Evolutionary conservation across 2,113 vertebrate genomes (phyloP), one percentile per base, ranked within the genome.

Genomic region (Nibea coibor): DNA sequence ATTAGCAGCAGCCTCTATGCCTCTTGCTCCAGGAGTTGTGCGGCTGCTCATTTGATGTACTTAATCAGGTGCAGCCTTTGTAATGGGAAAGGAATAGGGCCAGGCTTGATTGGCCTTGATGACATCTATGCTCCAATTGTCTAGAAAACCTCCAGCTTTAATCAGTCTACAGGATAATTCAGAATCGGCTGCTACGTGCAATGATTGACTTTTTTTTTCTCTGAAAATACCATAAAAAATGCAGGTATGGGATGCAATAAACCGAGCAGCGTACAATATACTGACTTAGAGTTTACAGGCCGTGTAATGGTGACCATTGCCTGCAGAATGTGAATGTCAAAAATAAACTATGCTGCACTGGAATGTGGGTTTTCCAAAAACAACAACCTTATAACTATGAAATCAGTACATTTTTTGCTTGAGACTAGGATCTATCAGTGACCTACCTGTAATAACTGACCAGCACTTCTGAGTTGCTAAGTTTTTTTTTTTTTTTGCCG

Each of bases 101-200:
- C 86, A 89, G 84, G 76, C 87, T 91, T 93, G 93, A 95, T 95
- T 95, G 91, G 93, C 90, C 90, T 90, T 94, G 92, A 95, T 95
- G 94, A 92, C 92, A 95, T 92, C 91, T 93, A 90, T 91, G 91
- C 90, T 91, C 88, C 93, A 93, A 93, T 94, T 95, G 93, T 93
- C 90, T 91, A 88, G 85, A 91, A 95, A 95, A 93, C 87, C 92
- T 93, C 86, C 92, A 87, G 82, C 88, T 91, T 90, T 91, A 93
- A 91, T 92, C 90, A 90, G 89, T 93, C 83, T 89, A 67, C 81
- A 78, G 74, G 79, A 87, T 92, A 86, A 93, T 84, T 91, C 85
- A n/a, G 71, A 89, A 81, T 80, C 86, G 72, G 67, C 75, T 78
- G 78, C 76, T 81, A 75, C 70, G 83, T 24, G 81, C 81, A 79